Evolutionary conservation across 2,797 vertebrate genomes (phyloP).

Genomic region (Philypnodon macrostomus): DNA sequence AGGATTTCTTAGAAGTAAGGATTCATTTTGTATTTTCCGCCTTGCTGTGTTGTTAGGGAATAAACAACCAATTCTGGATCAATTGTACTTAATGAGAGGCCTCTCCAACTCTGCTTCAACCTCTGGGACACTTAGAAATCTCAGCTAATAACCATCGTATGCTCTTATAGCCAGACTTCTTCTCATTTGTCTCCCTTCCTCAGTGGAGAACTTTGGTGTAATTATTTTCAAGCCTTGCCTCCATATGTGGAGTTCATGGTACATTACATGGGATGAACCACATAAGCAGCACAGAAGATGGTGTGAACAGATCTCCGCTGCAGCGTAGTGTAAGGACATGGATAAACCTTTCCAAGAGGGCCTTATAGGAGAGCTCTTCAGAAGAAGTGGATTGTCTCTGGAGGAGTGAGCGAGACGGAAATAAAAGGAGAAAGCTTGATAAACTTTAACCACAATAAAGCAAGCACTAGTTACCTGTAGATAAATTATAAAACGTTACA

Average conservation of each 20-base stretch:
- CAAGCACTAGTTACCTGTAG: no score
- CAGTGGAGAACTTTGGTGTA: conserved; percentile 20
- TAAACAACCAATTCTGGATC: conserved; percentile 30
- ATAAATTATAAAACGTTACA: no score
- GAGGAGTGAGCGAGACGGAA: conserved; percentile 10
- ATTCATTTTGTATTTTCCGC: conserved; percentile 18
- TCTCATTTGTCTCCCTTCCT: neutral
- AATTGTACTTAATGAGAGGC: conserved; percentile 44
- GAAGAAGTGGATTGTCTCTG: conserved; percentile 36
- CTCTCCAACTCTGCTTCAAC: conserved; percentile 13
- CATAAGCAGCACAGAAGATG: conserved; percentile 14
- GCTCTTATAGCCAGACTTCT: conserved; percentile 5
- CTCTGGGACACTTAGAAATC: neutral
- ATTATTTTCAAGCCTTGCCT: conserved; percentile 14
- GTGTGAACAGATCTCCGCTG: neutral
- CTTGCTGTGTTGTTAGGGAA: conserved; percentile 9
- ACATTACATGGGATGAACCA: conserved; percentile 21
- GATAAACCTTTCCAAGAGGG: conserved; percentile 53
- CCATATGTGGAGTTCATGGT: conserved; percentile 5
- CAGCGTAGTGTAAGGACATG: conserved; percentile 5
- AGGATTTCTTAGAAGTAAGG: conserved; percentile 9
- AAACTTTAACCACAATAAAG: conserved; percentile 33
- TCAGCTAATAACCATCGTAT: conserved; percentile 22
- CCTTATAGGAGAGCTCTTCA: conserved; percentile 13
- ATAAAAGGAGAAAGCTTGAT: neutral